Conservation (phyloP, 2,888 invertebrate species). For the Dicranocentrus wangi region DNA sequence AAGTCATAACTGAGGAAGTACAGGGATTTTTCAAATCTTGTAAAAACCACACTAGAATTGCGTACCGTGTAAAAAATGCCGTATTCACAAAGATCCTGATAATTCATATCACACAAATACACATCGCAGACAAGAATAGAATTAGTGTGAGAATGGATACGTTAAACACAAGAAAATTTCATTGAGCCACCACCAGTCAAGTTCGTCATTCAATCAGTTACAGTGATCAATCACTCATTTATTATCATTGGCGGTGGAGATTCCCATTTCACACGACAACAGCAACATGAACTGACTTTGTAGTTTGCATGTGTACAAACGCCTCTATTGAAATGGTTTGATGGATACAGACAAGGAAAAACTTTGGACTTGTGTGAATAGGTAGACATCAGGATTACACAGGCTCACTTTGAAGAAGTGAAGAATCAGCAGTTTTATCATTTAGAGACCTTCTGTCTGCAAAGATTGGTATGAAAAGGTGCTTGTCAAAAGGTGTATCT, state of each 20-base stretch:
- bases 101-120: too few relatives aligned
- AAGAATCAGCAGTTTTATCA: conserved; percentile 19
- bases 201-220: conserved; percentile 39
- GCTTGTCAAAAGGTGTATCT: conserved; percentile 43
- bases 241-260: conserved; percentile 25
- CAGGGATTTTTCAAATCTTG: too few relatives aligned
- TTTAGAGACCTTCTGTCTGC: conserved; percentile 25
- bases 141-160: conserved; percentile 25
- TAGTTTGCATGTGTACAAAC: not conserved
- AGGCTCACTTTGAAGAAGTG: not conserved
- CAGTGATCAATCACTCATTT: conserved; percentile 48
- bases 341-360: not conserved
- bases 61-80: too few relatives aligned
- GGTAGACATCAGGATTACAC: not conserved
- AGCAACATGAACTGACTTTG: not conserved
- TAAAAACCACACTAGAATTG: too few relatives aligned
- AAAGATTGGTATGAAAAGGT: conserved; percentile 38
- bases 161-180: conserved; percentile 26
- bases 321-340: conserved; percentile 3
- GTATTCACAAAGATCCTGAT: too few relatives aligned
- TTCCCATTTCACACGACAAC: conserved; percentile 45
- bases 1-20: too few relatives aligned
- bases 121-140: too few relatives aligned
- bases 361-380: not conserved
- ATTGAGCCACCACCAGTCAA: conserved; percentile 23